Evolutionary conservation across 2,113 vertebrate species (phyloP), one percentile per base, ranked within the genome.

Genomic region (Hydrolagus affinis): DNA sequence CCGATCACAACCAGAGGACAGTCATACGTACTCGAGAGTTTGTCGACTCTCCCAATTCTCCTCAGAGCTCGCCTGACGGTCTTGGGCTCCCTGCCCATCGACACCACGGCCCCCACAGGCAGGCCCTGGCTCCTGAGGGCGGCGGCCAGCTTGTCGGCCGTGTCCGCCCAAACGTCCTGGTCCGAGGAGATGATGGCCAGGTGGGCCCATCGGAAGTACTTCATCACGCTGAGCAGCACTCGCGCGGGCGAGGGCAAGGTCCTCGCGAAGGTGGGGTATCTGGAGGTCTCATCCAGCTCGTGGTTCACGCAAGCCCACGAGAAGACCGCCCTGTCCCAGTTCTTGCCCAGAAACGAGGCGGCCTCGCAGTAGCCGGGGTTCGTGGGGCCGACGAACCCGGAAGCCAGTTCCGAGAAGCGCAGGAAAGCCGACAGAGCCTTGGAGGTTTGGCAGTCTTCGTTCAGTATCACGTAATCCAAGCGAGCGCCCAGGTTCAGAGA

Each of bases 301-400:
- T 90, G 87, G 75, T 90, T 92, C 11, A 92, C 87, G 74, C 93
- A 95, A 25, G 91, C 88, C 93, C 94, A 95, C 28, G 93, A 89
- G 86, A 95, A 95, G 88, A 94, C 32, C 0, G 92, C 90, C 85
- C 94, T 95, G 88, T 94, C 94, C 93, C 94, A 94, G 87, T 91
- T 91, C 88, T 93, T 94, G 73, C 89, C 94, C 78, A 94, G 86
- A 87, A 95, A 90, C 0, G 93, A 93, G 3, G 94, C 93, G 68
- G 93, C 90, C 4, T 95, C 94, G 86, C 94, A 95, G 86, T 94
- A 93, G 12, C 92, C 93, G 0, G 94, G 93, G 87, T 95, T 95
- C 71, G 88, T 86, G 0, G 92, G 94, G 28, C 94, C 94, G 2
- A 94, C 86, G 87, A 91, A 95, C 4, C 87, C 93, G 0, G 94